These are phyloP conservation scores for Bos javanicus DNA, from an alignment of 2,113 vertebrate species.

Conservation along the genomic window DNA sequence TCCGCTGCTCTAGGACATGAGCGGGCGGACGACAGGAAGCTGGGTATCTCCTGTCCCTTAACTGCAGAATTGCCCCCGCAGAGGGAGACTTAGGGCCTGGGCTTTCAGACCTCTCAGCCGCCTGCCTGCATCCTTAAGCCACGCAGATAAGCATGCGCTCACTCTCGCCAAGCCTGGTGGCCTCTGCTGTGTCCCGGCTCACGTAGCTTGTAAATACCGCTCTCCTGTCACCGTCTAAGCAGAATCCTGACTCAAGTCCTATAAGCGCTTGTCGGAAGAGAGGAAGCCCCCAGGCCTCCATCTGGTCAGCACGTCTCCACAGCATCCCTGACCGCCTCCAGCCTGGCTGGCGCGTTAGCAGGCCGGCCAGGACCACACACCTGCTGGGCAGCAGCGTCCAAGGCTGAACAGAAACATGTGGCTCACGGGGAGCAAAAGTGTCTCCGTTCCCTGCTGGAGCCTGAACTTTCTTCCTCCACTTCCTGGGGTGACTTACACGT, in stretches of 20 bases:
- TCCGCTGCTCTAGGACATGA: background rate
- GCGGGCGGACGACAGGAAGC: rapidly evolving
- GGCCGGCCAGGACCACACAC: rapidly evolving
- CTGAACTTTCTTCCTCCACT: background rate
- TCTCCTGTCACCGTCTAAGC: background rate
- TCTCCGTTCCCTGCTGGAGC: background rate
- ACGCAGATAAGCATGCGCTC: background rate
- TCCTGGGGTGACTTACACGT: slow-evolving; percentile 16
- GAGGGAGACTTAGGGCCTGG: background rate
- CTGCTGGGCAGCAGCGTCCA: background rate
- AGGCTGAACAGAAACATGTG: slow-evolving; percentile 12
- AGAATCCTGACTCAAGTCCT: background rate
- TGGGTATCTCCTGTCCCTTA: background rate
- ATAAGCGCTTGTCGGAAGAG: background rate
- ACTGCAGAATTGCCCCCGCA: background rate
- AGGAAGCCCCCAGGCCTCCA: background rate
- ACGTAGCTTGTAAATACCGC: background rate
- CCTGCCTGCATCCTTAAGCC: background rate
- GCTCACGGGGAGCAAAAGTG: background rate
- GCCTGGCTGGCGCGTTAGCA: background rate
- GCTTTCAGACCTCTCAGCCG: background rate
- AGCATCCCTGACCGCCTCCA: background rate
- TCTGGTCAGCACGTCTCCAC: background rate
- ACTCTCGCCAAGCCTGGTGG: background rate
- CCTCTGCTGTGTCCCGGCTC: background rate